phyloP scores from a whole-genome alignment of 2,797 vertebrate species.

The Phataginus tricuspis region DNA sequence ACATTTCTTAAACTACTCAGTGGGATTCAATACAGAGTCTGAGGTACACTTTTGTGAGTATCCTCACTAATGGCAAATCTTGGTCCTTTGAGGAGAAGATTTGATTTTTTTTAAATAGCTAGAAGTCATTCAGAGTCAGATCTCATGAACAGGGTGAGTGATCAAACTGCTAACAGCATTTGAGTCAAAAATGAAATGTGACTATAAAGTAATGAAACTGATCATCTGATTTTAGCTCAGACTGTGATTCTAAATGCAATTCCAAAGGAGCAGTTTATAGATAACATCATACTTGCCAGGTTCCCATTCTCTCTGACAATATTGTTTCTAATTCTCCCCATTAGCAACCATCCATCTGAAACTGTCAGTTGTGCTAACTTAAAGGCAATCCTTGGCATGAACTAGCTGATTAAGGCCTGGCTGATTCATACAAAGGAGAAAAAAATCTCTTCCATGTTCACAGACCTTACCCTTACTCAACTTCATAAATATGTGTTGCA shows the following conservation, averaged over 20 bases:
- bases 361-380: background rate
- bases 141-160: background rate
- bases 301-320: background rate
- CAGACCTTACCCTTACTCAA: background rate
- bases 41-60: background rate
- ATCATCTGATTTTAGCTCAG: background rate
- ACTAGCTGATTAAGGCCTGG: background rate
- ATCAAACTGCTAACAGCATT: conserved; percentile 33
- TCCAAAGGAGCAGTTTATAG: background rate
- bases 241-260: background rate
- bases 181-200: conserved; percentile 45
- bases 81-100: conserved; percentile 4
- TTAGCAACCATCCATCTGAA: background rate
- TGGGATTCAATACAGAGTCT: background rate
- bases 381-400: background rate
- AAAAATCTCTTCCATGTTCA: background rate
- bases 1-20: conserved; percentile 5
- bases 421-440: background rate
- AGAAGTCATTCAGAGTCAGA: conserved; percentile 44
- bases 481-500: background rate
- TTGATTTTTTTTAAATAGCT: conserved; percentile 33
- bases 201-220: conserved; percentile 18
- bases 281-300: background rate
- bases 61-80: background rate
- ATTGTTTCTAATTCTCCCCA: background rate